phyloP scores from a whole-genome alignment of 2,888 invertebrate genomes.

The Alloscopus bannaensis region DNA sequence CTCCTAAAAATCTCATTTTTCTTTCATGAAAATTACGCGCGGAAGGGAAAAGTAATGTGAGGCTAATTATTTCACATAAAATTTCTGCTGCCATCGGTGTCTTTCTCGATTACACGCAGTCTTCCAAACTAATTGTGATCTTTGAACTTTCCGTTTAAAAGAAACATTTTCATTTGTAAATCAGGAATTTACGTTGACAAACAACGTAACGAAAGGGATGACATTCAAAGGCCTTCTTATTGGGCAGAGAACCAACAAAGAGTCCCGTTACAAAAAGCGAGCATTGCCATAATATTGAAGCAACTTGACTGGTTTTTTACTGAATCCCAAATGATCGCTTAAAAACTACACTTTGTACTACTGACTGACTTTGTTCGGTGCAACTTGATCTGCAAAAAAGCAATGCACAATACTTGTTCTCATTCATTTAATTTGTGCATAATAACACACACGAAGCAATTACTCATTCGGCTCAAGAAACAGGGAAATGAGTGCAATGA shows the following conservation, averaged over 20 bases:
- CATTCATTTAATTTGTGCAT: conserved; percentile 14
- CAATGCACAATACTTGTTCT: conserved; percentile 5
- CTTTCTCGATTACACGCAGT: conserved; percentile 1
- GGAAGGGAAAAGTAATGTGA: conserved; percentile 33
- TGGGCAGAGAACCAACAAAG: background rate
- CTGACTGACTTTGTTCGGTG: conserved; percentile 58
- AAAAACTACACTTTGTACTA: conserved; percentile 41
- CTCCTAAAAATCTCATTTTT: conserved; percentile 61
- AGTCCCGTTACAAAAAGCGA: conserved; percentile 41
- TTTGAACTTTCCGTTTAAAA: no score
- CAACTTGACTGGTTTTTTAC: conserved; percentile 60
- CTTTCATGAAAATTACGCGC: conserved; percentile 39
- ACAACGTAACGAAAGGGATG: conserved; percentile 3
- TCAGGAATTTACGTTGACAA: no score
- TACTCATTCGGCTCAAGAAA: no score
- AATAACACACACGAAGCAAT: no score
- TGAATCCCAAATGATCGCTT: conserved; percentile 3
- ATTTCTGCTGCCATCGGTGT: conserved; percentile 1
- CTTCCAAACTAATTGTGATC: no score
- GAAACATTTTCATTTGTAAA: no score
- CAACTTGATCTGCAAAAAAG: conserved; percentile 15
- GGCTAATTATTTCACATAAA: no score
- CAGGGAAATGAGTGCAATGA: no score
- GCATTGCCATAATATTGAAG: conserved; percentile 33
- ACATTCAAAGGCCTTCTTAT: no score